Evolutionary conservation across 2,113 vertebrate species (phyloP), one percentile per base, ranked within the genome.

Genomic region (Arvicanthis niloticus): DNA sequence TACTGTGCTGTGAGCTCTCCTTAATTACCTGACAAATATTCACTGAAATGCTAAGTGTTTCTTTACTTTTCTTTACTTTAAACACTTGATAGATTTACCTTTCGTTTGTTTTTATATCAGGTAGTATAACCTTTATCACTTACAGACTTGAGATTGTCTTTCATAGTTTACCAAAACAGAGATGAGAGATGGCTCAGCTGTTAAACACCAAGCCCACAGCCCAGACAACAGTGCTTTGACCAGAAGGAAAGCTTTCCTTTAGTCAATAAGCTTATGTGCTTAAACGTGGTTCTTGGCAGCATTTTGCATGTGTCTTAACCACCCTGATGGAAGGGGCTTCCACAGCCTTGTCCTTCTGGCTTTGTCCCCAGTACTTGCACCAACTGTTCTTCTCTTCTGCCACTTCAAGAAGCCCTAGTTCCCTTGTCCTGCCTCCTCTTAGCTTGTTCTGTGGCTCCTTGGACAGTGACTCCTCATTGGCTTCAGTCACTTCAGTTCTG

Each of bases 71-170:
- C n/a, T n/a, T n/a, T n/a, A n/a, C n/a, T n/a, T 37, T 75, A 92
- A 89, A 67, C 53, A 58, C 34, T 68, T 51, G 56, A 67, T 91
- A n/a, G 31, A 56, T 95, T 70, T 40, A 15, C 51, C 81, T 17
- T 45, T 34, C 53, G 34, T 89, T 93, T 97, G 90, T 76, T 31
- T 96, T 90, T 72, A 42, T 40, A 53, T 93, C 56, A 40, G 17
- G 40, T 3, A n/a, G 13, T 21, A 29, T 68, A 70, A n/a, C 8
- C 0, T 62, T 22, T 16, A 22, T 87, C 34, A 26, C 9, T 78
- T 88, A 12, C 67, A 75, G 29, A 70, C 42, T 45, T 75, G 42
- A 45, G 12, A 72, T 22, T n/a, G 4, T 82, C 91, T 96, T 96
- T 37, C 31, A 13, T 40, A 86, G 4, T 81, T 67, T 72, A 16